These are phyloP conservation scores for Eupeodes luniger DNA, from an alignment of 2,888 invertebrate genomes.

Conservation along the genomic window DNA sequence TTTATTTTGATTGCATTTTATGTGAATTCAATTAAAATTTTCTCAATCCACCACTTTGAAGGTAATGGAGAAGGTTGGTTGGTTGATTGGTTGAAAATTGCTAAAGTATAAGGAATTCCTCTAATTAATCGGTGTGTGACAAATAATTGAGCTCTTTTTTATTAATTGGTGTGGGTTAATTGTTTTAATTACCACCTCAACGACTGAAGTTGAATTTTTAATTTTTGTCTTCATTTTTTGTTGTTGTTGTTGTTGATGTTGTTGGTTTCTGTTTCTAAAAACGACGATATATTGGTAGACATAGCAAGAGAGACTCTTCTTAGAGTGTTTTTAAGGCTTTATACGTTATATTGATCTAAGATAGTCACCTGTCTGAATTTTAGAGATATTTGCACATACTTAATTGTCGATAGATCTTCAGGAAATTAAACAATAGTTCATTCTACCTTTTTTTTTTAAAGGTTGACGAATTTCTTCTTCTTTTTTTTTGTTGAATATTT, in stretches of 20 bases:
- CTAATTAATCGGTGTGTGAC: slow-evolving; percentile 71
- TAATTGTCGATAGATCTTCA: not conserved
- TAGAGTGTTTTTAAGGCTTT: no score
- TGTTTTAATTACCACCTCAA: slow-evolving; percentile 51
- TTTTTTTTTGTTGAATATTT: slow-evolving; percentile 19
- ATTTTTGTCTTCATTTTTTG: not conserved
- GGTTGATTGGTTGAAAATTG: not conserved
- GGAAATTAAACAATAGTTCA: not conserved
- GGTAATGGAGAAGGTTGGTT: slow-evolving; percentile 51
- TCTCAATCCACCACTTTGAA: slow-evolving; percentile 34
- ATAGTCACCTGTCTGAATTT: slow-evolving; percentile 36
- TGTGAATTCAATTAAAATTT: slow-evolving; percentile 66
- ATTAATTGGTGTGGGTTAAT: slow-evolving; percentile 65
- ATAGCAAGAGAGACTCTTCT: not conserved
- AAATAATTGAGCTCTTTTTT: slow-evolving; percentile 42
- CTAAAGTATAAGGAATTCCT: slow-evolving; percentile 47
- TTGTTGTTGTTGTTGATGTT: not conserved
- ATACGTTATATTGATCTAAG: no score
- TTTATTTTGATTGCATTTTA: slow-evolving; percentile 27
- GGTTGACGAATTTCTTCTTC: slow-evolving; percentile 27
- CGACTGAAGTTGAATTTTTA: slow-evolving; percentile 40
- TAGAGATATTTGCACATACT: not conserved
- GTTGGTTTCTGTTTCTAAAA: not conserved
- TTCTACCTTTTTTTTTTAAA: slow-evolving; percentile 31
- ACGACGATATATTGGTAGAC: not conserved